Conservation (phyloP, 2,113 vertebrate species). For the Sisor rabdophorus region DNA sequence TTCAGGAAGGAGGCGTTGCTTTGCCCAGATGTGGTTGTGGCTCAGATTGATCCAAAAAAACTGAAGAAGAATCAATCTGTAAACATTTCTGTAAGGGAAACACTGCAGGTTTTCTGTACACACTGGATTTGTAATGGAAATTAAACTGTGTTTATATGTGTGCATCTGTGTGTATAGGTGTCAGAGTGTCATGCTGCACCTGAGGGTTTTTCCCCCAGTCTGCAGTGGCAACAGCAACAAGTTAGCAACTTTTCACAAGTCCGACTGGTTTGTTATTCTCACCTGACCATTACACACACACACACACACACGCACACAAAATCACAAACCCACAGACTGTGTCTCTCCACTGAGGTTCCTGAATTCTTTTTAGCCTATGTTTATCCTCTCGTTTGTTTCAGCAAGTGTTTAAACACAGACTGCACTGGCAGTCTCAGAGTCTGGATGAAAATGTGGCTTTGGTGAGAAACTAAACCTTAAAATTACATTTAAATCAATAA, state of each 20-base stretch:
- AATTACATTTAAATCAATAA: background rate
- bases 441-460: slow-evolving; percentile 89
- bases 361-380: background rate
- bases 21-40: slow-evolving; percentile 93
- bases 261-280: slow-evolving; percentile 69
- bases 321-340: background rate
- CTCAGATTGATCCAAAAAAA: slow-evolving; percentile 93
- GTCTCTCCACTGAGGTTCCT: background rate
- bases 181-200: slow-evolving; percentile 86
- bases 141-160: slow-evolving; percentile 3
- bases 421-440: slow-evolving; percentile 82
- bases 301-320: background rate
- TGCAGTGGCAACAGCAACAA: slow-evolving; percentile 90
- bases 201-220: slow-evolving; percentile 82
- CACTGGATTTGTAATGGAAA: background rate
- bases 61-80: slow-evolving; percentile 86
- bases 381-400: slow-evolving; percentile 56
- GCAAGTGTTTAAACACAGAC: slow-evolving; percentile 85
- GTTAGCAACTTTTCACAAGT: slow-evolving; percentile 82
- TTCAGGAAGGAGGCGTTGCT: slow-evolving; percentile 87
- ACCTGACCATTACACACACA: background rate
- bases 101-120: background rate
- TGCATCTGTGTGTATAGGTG: slow-evolving; percentile 67
- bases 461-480: slow-evolving; percentile 59
- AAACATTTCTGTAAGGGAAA: slow-evolving; percentile 80